Percentiles rank a stretch among this genome's conserved stretches.
Conservation (phyloP, 1,140 invertebrate species). For the Bombus haemorrhoidalis region DNA sequence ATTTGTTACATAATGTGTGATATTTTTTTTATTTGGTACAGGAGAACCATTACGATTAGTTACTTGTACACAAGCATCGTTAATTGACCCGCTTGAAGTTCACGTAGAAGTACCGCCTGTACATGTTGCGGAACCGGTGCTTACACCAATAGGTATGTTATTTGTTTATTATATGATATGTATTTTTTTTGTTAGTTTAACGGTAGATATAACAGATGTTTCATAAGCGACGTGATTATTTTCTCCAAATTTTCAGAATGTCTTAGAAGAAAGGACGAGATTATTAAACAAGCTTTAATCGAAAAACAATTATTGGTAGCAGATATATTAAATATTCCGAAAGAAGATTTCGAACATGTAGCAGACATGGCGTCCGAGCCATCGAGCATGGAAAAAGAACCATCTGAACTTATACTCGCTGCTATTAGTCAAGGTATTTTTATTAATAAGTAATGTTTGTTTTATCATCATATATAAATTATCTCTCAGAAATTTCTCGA, state of each 20-base stretch:
- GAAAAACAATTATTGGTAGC: slow-evolving; percentile 90
- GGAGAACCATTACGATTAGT: slow-evolving; percentile 78
- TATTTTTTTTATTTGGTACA: slow-evolving; percentile 60
- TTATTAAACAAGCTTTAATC: slow-evolving; percentile 87
- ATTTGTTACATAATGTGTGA: too few species aligned
- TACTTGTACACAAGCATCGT: slow-evolving; percentile 84
- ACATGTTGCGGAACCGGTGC: slow-evolving; percentile 89
- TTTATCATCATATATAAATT: background rate
- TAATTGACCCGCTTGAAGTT: slow-evolving; percentile 92
- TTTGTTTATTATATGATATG: background rate
- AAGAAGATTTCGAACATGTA: slow-evolving; percentile 87
- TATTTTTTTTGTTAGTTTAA: background rate
- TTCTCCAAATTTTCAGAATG: slow-evolving; percentile 83
- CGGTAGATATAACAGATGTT: too few species aligned
- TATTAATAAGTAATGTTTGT: background rate
- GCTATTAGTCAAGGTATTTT: slow-evolving; percentile 87
- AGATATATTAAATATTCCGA: slow-evolving; percentile 89
- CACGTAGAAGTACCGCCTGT: slow-evolving; percentile 88
- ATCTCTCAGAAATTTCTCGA: background rate
- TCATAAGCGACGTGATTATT: background rate
- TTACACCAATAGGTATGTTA: slow-evolving; percentile 89
- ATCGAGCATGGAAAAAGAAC: slow-evolving; percentile 84
- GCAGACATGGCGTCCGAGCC: slow-evolving; percentile 85
- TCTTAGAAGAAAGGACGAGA: slow-evolving; percentile 88
- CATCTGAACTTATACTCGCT: slow-evolving; percentile 87